Evolutionary conservation across 2,113 vertebrate species (phyloP).

Genomic region (Suricata suricatta): DNA sequence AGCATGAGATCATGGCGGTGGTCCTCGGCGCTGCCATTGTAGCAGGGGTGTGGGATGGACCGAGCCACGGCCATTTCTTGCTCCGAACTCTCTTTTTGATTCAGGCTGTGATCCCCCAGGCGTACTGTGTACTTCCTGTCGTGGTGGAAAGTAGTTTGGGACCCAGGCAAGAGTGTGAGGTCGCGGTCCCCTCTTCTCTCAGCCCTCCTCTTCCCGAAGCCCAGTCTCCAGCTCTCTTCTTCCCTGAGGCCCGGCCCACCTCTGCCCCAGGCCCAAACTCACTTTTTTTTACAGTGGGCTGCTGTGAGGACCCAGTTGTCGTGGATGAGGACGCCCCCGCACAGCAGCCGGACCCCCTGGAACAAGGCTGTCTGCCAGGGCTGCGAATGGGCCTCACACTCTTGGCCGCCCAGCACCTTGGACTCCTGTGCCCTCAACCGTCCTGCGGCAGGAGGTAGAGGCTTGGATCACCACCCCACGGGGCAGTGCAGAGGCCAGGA

Average conservation of each 20-base stretch:
- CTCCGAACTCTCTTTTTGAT: slow-evolving; percentile 65
- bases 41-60: slow-evolving; percentile 81
- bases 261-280: neutral
- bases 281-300: slow-evolving; percentile 70
- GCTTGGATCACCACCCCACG: neutral
- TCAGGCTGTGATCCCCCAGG: slow-evolving; percentile 82
- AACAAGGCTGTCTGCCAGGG: slow-evolving; percentile 81
- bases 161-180: neutral
- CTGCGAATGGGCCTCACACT: slow-evolving; percentile 69
- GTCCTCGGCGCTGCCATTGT: slow-evolving; percentile 37
- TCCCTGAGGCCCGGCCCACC: neutral
- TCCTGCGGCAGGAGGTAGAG: slow-evolving; percentile 33
- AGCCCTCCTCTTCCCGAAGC: neutral
- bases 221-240: neutral
- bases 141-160: neutral
- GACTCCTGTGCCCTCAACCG: neutral
- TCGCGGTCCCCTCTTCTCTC: neutral
- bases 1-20: slow-evolving; percentile 77
- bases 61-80: slow-evolving; percentile 75
- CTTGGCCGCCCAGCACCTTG: slow-evolving; percentile 67
- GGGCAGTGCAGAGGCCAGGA: neutral
- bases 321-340: slow-evolving; percentile 81
- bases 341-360: slow-evolving; percentile 60
- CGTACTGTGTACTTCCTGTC: slow-evolving; percentile 72
- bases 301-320: slow-evolving; percentile 83